Evolutionary conservation across 2,113 vertebrate species (phyloP).

Genomic region (Xenopus borealis): DNA sequence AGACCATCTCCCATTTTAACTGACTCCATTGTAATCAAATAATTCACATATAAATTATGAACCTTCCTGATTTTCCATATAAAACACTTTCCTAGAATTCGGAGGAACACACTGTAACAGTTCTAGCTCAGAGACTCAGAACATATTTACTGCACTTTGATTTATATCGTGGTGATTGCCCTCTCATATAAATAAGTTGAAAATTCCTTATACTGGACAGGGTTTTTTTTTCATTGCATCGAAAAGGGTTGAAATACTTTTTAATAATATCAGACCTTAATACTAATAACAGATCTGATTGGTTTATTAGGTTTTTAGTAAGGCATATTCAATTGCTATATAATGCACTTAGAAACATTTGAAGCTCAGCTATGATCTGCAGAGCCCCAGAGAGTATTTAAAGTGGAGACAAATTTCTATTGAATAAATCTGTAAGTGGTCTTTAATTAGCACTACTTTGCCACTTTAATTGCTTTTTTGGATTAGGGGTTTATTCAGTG

Average conservation of each 20-base stretch:
- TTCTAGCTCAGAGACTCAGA: no score
- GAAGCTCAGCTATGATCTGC: slow-evolving; percentile 30
- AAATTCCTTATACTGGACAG: no score
- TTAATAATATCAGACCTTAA: neutral
- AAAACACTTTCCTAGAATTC: no score
- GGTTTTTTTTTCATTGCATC: no score
- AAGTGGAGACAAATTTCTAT: slow-evolving; percentile 15
- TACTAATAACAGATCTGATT: neutral
- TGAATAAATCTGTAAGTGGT: slow-evolving; percentile 26
- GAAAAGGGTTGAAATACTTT: neutral
- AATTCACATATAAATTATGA: no score
- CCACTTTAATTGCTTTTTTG: slow-evolving; percentile 38
- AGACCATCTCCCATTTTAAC: no score
- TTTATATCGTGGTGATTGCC: no score
- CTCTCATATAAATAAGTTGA: no score
- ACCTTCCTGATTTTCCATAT: no score
- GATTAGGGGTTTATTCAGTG: slow-evolving; percentile 33
- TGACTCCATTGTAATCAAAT: no score
- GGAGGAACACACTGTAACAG: no score
- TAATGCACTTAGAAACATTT: slow-evolving; percentile 27
- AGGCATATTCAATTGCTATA: slow-evolving; percentile 16
- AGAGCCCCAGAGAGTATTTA: slow-evolving; percentile 17
- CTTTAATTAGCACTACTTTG: slow-evolving; percentile 34
- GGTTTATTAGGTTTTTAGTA: slow-evolving; percentile 7
- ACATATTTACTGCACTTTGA: no score